Base-by-base conservation (phyloP, 2,113 vertebrate species). In the Amazona guildingii region DNA sequence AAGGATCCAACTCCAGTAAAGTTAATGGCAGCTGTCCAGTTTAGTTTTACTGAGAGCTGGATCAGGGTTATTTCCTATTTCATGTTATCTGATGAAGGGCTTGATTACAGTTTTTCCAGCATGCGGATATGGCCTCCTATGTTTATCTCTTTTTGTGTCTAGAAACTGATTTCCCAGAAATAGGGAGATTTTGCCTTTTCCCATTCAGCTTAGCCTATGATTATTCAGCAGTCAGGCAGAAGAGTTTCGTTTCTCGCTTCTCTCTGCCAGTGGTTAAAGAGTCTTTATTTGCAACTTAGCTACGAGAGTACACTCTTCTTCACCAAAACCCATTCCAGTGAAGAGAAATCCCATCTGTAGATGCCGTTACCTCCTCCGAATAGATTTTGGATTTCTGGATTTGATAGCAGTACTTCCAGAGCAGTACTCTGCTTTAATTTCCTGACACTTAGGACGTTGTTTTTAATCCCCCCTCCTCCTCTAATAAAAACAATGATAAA, bases 131-230 rank as follows among this genome's bases (percentile, higher is more conserved):
- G 19, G 9, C 33, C 69, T 92, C 37, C 57, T 28, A 8, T 37
- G 41, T 81, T 94, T 64, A 19, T 28, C 24, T 39, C 14, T 49
- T 92, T 84, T 86, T 63, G 41, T 31, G 7, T 70, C 23, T 88
- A 8, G 76, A 77, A 70, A 49, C 57, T 17, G 5, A 63, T 76
- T 94, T 97, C 95, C 94, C 94, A 96, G 95, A 97, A 97, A 73
- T 1, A 62, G 46, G 82, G 91, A 95, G 87, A n/a, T 64, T 46
- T 8, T 90, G 9, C 29, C 15, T 79, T 64, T 94, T 95, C 55
- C 70, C 23, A 20, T 69, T 77, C 73, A 68, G 20, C n/a, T 85
- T 86, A 69, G 44, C 31, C 15, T 72, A 6, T 63, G 43, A 75
- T 59, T 86, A 68, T 91, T 86, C 70, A 83, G 29, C 39, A 57